Percentiles rank a stretch among this genome's conserved stretches.
Evolutionary conservation across 2,888 invertebrate species (phyloP).

Genomic region (Rhamphomyia laevipes): DNA sequence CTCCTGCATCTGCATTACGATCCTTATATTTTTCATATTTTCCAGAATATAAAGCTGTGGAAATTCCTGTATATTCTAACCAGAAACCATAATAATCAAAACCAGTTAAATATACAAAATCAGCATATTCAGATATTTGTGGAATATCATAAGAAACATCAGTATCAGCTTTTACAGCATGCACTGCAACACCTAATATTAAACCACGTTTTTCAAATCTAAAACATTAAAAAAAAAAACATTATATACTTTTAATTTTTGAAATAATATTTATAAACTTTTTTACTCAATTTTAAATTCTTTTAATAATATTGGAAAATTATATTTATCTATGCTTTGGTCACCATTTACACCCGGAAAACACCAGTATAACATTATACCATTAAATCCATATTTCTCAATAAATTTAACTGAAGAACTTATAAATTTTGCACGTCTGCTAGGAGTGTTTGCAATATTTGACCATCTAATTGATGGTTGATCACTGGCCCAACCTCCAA

Average conservation of each 20-base stretch:
- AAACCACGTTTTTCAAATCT: conserved; percentile 32
- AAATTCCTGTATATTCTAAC: conserved; percentile 39
- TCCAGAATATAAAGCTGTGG: conserved; percentile 38
- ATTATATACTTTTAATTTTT: background rate
- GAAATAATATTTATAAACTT: background rate
- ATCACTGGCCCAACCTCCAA: background rate
- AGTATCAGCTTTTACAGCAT: conserved; percentile 36
- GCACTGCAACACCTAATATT: conserved; percentile 42
- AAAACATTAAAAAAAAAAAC: conserved; percentile 12
- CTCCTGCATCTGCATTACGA: conserved; percentile 29
- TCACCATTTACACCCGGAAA: conserved; percentile 73
- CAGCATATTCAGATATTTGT: conserved; percentile 35
- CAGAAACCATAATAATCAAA: conserved; percentile 46
- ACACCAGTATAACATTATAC: conserved; percentile 72
- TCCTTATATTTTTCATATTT: conserved; percentile 15
- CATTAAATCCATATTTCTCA: conserved; percentile 58
- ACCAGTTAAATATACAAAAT: conserved; percentile 45
- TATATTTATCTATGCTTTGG: conserved; percentile 57
- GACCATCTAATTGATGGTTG: background rate
- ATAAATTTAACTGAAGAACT: conserved; percentile 45
- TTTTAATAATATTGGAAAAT: conserved; percentile 25
- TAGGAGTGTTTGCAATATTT: background rate
- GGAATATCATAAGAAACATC: conserved; percentile 41
- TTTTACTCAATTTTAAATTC: conserved; percentile 22
- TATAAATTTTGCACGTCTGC: background rate